Base-by-base conservation (phyloP, 2,797 vertebrate species). In the Odontamblyopus rebecca region DNA sequence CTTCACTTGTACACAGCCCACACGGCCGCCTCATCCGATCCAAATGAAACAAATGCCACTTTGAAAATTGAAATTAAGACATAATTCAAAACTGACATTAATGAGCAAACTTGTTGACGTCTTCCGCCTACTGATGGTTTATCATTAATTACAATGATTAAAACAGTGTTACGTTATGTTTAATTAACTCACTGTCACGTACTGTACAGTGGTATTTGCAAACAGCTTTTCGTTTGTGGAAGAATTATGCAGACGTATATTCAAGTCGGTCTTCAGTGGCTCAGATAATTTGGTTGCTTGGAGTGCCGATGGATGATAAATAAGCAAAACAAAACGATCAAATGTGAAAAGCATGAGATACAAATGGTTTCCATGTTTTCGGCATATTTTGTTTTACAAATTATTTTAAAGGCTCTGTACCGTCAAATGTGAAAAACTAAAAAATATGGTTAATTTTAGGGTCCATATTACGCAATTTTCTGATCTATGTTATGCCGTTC, bases 1-100 rank as follows among this genome's bases (percentile, higher is more conserved):
- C 48, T 67, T 9, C 2, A 48, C 23, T 65, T 41, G 35, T 44
- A 6, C 23, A 3, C 48, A 5, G 44, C 48, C 26, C 48, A 67
- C 64, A 67, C 6, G 11, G 6, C 13, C 2, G 44, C 26, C 26
- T 44, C 15, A 29, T 48, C n/a, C 29, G n/a, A 13, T 15, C 62
- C 62, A 64, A 50, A 53, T 32, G 6, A 66, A 66, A 66, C 26
- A 0, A 50, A n/a, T 5, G 64, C 29, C 64, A 66, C 65, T 53
- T n/a, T 32, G 65, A 32, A 23, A 32, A 32, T 53, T 32, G 9
- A 53, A 53, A 53, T 6, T 1, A 38, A 30, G 48, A n/a, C 44
- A 11, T 67, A 16, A 32, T 32, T 9, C 27, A 19, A 30, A 27
- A 27, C 13, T 29, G 26, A 50, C 19, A 26, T 44, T 27, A 41